Evolutionary conservation across 2,797 vertebrate species (phyloP), one percentile per base, ranked within the genome.

Genomic region (Mormyrops attenuatus): DNA sequence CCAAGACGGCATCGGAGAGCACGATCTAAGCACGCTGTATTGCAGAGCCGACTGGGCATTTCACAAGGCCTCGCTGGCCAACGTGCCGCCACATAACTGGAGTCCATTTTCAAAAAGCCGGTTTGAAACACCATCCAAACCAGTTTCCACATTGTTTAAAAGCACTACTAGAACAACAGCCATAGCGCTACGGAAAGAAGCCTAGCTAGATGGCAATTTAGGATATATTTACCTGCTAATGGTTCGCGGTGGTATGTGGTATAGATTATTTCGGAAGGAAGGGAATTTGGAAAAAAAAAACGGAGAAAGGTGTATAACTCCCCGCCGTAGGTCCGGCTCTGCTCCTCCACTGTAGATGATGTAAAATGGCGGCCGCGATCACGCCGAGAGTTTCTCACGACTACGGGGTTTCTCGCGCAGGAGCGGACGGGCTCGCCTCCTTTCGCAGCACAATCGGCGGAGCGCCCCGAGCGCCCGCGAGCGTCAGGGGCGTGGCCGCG

Each of bases 321-420:
- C 91, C 93, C 93, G 92, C 91, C 77, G 89, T 34, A 90, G 60
- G 84, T 94, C 92, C 87, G 94, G 93, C 93, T 93, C 94, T 89
- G 94, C 95, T 96, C 96, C 95, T 96, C 95, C 93, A 94, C 95
- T 96, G 96, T 95, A 93, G 94, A 95, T 95, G 94, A 95, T 95
- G 95, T 96, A 97, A 97, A 97, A 97, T 97, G 97, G 97, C 96
- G 96, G 95, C 96, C 94, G 94, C 90, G 94, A 94, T 96, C 95
- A 96, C 96, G 96, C 95, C 96, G 96, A 93, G 93, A 94, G 92
- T 92, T 91, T 90, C 66, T 94, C 94, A 92, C 92, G 93, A 93
- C 93, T 89, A 95, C 89, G 95, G 97, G 96, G 97, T 96, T 96
- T 96, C 96, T 92, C 63, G 30, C 0, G 17, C 91, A 49, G 87